Evolutionary conservation across 2,113 vertebrate species (phyloP).

Genomic region (Diadophis punctatus): DNA sequence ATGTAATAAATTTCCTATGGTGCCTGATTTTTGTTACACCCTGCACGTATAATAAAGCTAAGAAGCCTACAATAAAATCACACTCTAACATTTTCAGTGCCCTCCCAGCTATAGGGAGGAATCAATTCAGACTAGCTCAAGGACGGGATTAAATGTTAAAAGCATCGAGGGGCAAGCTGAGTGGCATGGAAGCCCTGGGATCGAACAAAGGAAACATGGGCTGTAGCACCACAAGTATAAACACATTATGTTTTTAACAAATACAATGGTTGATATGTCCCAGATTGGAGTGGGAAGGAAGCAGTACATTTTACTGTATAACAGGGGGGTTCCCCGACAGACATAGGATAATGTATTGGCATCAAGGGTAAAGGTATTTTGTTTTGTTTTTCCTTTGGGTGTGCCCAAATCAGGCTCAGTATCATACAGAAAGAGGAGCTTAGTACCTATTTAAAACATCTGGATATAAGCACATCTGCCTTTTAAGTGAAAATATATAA

Average conservation of each 20-base stretch:
- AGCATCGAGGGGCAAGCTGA: neutral
- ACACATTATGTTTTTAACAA: neutral
- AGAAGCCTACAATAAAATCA: neutral
- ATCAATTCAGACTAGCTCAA: neutral
- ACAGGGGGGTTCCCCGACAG: neutral
- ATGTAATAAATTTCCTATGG: neutral
- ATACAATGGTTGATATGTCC: neutral
- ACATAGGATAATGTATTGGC: neutral
- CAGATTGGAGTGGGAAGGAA: neutral
- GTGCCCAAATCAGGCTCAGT: neutral
- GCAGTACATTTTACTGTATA: neutral
- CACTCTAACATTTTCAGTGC: neutral
- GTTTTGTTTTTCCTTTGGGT: neutral
- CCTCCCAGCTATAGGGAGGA: neutral
- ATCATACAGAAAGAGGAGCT: neutral
- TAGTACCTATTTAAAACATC: neutral
- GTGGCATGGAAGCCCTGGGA: neutral
- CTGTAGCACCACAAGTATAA: neutral
- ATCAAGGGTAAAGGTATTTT: neutral
- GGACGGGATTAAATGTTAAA: neutral
- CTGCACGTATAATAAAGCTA: neutral
- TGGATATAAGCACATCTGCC: neutral
- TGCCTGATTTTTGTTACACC: neutral
- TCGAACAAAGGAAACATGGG: neutral
- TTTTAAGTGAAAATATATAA: neutral